phyloP scores from a whole-genome alignment of 2,113 vertebrate genomes.

The Psilopogon haemacephalus region DNA sequence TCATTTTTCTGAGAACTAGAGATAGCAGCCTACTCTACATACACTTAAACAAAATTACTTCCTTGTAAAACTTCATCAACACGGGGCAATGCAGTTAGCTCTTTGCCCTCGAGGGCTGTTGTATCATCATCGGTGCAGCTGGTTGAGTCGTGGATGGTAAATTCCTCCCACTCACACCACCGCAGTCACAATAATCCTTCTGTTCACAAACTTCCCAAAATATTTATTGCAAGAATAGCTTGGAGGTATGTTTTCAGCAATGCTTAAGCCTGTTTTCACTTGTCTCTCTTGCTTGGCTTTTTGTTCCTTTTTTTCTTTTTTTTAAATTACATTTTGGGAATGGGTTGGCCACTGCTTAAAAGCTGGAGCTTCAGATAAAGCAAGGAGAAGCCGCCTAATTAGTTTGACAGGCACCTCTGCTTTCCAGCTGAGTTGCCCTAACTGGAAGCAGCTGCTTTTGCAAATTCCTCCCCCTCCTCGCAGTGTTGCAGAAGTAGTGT shows the following conservation, averaged over 20 bases:
- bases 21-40: not conserved
- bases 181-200: constrained; percentile 52
- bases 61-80: not conserved
- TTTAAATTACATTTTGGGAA: not conserved
- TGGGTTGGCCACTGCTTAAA: constrained; percentile 28
- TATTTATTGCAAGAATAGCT: constrained; percentile 63
- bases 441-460: constrained; percentile 35
- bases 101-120: constrained; percentile 36
- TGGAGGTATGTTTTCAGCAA: constrained; percentile 42
- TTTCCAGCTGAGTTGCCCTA: constrained; percentile 38
- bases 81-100: not conserved
- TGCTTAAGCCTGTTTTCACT: constrained; percentile 45
- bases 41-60: not conserved
- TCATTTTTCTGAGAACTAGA: not conserved
- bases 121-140: constrained; percentile 36
- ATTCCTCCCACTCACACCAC: constrained; percentile 23
- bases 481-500: not conserved
- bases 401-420: constrained; percentile 18
- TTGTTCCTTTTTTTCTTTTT: not conserved
- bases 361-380: not conserved
- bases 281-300: not conserved
- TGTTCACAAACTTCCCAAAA: constrained; percentile 62
- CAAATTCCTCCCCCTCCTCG: not conserved
- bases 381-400: too few relatives aligned
- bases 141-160: constrained; percentile 35